Evolutionary conservation across 2,888 invertebrate genomes (phyloP), one percentile per base, ranked within the genome.

Genomic region (Polydrusus tereticollis): DNA sequence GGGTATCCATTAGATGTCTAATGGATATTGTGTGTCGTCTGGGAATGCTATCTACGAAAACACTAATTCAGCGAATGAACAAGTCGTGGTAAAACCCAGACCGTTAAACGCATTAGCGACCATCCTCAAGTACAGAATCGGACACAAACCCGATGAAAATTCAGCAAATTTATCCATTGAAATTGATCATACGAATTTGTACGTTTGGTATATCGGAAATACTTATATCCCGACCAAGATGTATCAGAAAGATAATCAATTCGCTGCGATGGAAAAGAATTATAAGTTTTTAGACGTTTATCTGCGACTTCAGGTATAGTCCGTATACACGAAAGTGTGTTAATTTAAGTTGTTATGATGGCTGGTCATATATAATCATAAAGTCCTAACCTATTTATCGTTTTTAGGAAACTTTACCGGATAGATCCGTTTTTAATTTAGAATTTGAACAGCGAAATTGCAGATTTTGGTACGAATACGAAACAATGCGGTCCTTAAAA

Each of bases 321-420:
- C n/a, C 6, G n/a, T 33, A n/a, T 29, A 26, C n/a, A n/a, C n/a
- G n/a, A n/a, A n/a, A n/a, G n/a, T n/a, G n/a, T n/a, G n/a, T n/a
- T n/a, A n/a, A n/a, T n/a, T n/a, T n/a, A n/a, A n/a, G n/a, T n/a
- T n/a, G n/a, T n/a, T n/a, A n/a, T n/a, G n/a, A n/a, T n/a, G n/a
- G n/a, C n/a, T n/a, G n/a, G n/a, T n/a, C n/a, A n/a, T n/a, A n/a
- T n/a, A n/a, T n/a, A n/a, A n/a, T n/a, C n/a, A n/a, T n/a, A n/a
- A n/a, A n/a, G n/a, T n/a, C n/a, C n/a, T n/a, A n/a, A n/a, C n/a
- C n/a, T n/a, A 2, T 20, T 21, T 36, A 36, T 14, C 43, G n/a
- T 16, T 70, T 70, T 50, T 29, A 70, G 70, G 70, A 58, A 59
- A 29, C 59, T n/a, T 1, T 33, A n/a, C 47, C 59, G n/a, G 70